Evolutionary conservation across 2,113 vertebrate genomes (phyloP), one percentile per base, ranked within the genome.

Genomic region (Erythrolamprus reginae): DNA sequence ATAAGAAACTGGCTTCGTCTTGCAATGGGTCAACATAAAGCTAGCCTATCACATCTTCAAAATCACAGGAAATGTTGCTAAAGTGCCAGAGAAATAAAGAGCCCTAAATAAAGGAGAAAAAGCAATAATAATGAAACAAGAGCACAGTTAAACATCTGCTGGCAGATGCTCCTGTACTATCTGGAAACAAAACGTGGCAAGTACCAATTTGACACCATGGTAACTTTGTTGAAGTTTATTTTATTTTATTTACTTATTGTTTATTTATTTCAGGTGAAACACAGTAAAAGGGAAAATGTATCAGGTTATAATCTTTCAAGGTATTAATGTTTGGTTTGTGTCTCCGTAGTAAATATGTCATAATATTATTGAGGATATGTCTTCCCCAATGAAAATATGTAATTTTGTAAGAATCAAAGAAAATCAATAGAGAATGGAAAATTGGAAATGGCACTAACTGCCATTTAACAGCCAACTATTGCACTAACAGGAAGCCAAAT

Each of bases 1-100:
- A 95, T 94, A 95, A 96, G 94, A 88, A 89, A 87, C 91, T 90
- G 92, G 84, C 89, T 94, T 95, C 90, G 90, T 94, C 92, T 94
- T 92, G 91, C 0, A 0, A 89, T 89, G 90, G 91, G 92, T 95
- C 95, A 90, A 93, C 87, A 83, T 89, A 88, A 92, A 95, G 92
- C 82, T 91, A 94, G 92, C 70, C 52, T 92, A 93, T 91, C 94
- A 51, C 3, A 1, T 92, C 93, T 94, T 70, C 53, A 89, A 91
- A 94, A 95, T 91, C 26, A 86, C 58, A 94, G 91, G 89, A 94
- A 92, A 93, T 65, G 86, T 90, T 91, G 89, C 47, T 93, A 82
- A 89, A 93, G 52, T 89, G 82, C 55, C 92, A 93, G 86, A 87
- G 92, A 94, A 95, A 94, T 88, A 87, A 94, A 65, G 6, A 88